phyloP scores from a whole-genome alignment of 2,113 vertebrate species.

The Pristiophorus japonicus region DNA sequence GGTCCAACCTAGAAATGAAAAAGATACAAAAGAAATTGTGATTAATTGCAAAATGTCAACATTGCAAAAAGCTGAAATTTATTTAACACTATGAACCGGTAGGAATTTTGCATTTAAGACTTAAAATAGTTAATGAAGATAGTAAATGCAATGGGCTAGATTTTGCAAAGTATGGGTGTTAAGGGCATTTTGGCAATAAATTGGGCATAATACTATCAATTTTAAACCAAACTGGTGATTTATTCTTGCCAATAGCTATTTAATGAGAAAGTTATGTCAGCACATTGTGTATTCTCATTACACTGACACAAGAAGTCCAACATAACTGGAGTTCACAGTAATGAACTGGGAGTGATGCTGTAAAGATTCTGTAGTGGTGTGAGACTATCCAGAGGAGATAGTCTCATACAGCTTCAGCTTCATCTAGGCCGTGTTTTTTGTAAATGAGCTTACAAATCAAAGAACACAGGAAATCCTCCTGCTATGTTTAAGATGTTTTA shows the following conservation, averaged over 20 bases:
- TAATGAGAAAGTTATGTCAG: not conserved
- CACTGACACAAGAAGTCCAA: no score
- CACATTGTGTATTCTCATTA: not conserved
- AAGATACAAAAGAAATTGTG: not conserved
- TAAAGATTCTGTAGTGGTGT: not conserved
- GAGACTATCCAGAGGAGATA: not conserved
- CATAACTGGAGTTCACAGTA: not conserved
- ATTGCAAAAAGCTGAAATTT: not conserved
- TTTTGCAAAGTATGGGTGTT: not conserved
- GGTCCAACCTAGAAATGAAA: conserved; percentile 7
- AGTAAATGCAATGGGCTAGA: not conserved
- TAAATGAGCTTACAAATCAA: not conserved
- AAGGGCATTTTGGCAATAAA: not conserved
- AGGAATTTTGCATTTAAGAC: not conserved
- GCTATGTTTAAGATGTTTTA: not conserved
- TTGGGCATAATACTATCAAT: not conserved
- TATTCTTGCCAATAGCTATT: not conserved
- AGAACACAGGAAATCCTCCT: not conserved
- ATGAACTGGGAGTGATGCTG: not conserved
- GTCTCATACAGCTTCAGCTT: not conserved
- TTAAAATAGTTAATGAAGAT: not conserved
- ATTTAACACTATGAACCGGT: not conserved
- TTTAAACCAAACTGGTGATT: not conserved
- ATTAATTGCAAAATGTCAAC: not conserved
- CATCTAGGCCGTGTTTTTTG: not conserved